Evolutionary conservation across 1,140 invertebrate species (phyloP).

Genomic region (Drosophila teissieri): DNA sequence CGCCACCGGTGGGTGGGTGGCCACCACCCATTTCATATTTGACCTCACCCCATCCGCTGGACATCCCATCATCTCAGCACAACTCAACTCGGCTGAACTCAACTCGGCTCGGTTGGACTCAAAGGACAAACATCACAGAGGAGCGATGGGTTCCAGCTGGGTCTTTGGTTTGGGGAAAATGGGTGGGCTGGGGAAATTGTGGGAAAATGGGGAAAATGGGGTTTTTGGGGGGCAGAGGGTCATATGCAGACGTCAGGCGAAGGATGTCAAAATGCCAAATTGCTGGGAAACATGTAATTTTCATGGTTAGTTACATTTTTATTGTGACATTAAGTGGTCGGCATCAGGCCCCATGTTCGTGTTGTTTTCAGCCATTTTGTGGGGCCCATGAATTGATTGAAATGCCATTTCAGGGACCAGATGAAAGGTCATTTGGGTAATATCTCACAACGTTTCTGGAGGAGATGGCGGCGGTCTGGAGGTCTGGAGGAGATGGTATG

Average conservation of each 20-base stretch:
- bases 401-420: slow-evolving; percentile 55
- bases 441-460: slow-evolving; percentile 43
- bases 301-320: slow-evolving; percentile 83
- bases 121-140: slow-evolving; percentile 48
- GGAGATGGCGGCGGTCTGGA: neutral
- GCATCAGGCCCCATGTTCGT: slow-evolving; percentile 33
- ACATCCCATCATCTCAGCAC: neutral
- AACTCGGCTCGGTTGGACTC: slow-evolving; percentile 16
- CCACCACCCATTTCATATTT: slow-evolving; percentile 9
- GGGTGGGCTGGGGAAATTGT: too few relatives aligned
- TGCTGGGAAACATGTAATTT: slow-evolving; percentile 82
- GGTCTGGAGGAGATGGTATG: neutral
- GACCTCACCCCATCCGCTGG: slow-evolving; percentile 22
- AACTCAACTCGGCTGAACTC: neutral
- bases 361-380: slow-evolving; percentile 31
- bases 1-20: too few relatives aligned
- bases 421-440: slow-evolving; percentile 63
- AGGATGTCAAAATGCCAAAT: slow-evolving; percentile 75
- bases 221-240: slow-evolving; percentile 2
- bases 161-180: neutral
- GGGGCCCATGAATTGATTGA: slow-evolving; percentile 72
- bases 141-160: neutral
- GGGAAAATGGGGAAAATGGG: neutral
- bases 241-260: slow-evolving; percentile 62
- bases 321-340: slow-evolving; percentile 81